Conservation (phyloP, 35 echinoderm and acorn worm genomes). For the Stichopus chloronotus region DNA sequence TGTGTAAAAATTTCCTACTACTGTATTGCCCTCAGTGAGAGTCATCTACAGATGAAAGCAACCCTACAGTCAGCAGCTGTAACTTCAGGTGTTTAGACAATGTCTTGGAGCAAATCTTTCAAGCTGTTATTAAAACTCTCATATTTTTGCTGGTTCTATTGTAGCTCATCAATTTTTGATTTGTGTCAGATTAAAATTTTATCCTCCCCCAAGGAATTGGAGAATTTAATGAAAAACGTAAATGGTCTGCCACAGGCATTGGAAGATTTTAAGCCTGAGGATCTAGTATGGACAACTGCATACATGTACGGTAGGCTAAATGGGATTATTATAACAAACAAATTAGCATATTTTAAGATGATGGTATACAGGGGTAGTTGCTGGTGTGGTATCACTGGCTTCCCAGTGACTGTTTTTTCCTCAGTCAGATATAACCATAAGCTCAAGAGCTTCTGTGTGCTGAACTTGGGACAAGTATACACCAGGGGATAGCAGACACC, state of each 20-base stretch:
- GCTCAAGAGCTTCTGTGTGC: neutral
- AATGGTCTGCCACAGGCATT: neutral
- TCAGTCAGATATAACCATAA: neutral
- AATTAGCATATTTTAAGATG: neutral
- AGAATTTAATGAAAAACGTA: neutral
- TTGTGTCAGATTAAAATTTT: slow-evolving; percentile 28
- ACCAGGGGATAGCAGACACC: neutral
- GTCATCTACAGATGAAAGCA: slow-evolving; percentile 19
- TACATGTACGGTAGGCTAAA: neutral
- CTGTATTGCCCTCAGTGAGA: slow-evolving; percentile 12
- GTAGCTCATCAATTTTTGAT: slow-evolving; percentile 31
- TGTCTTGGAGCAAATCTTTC: slow-evolving; percentile 16
- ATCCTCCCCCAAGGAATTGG: slow-evolving; percentile 22
- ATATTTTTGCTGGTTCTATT: neutral
- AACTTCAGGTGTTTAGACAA: slow-evolving; percentile 13
- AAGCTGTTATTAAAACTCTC: neutral
- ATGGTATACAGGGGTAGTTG: neutral
- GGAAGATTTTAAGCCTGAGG: neutral
- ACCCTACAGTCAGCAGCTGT: neutral
- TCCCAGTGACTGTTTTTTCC: neutral
- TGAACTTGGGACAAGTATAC: slow-evolving; percentile 15
- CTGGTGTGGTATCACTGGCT: neutral
- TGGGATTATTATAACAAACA: neutral
- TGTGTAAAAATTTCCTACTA: neutral
- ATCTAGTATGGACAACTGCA: neutral